Evolutionary conservation across 2,888 invertebrate genomes (phyloP).

Genomic region (Amblyjoppa proteus): DNA sequence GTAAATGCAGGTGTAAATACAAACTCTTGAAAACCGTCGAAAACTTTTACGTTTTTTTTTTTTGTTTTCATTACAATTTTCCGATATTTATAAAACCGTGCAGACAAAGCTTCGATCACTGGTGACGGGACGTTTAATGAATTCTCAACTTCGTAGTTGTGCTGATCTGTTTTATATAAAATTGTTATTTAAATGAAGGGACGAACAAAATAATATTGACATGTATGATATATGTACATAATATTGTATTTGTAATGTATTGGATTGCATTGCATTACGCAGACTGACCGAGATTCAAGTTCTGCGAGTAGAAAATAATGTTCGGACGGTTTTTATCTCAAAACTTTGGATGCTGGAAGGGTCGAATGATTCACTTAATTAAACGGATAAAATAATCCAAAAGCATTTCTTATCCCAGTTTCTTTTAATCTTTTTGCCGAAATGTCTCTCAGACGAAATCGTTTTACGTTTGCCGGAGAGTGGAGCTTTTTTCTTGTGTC

Average conservation of each 20-base stretch:
- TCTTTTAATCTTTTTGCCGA: slow-evolving; percentile 17
- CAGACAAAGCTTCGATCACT: too few species aligned
- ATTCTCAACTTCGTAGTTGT: too few species aligned
- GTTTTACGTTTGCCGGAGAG: neutral
- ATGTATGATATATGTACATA: neutral
- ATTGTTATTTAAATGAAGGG: neutral
- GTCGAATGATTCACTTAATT: slow-evolving; percentile 27
- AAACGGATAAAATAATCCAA: slow-evolving; percentile 45
- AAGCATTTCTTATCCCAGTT: slow-evolving; percentile 13
- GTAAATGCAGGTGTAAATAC: neutral
- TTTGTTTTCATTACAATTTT: too few species aligned
- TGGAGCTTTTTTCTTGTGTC: neutral
- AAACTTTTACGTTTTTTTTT: too few species aligned
- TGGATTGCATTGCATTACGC: neutral
- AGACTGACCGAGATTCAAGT: neutral
- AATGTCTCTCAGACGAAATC: slow-evolving; percentile 17
- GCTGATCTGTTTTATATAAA: too few species aligned
- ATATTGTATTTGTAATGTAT: neutral
- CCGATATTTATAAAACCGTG: too few species aligned
- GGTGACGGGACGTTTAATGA: too few species aligned
- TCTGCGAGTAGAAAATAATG: neutral
- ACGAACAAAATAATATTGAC: neutral
- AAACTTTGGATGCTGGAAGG: neutral
- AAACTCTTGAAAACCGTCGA: neutral
- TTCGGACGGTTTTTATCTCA: neutral